These are phyloP conservation scores for human DNA, from an alignment of 2,113 vertebrate species.

Conservation along the genomic window GRCh38 chr1:159290001-159290500, in stretches of 20 bases:
- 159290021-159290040: neutral
- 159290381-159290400: neutral
- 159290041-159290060: neutral
- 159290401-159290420: neutral
- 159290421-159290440: neutral
- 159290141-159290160: neutral
- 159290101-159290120: neutral
- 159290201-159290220: neutral
- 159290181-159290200: neutral
- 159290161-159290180: neutral
- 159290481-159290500: neutral
- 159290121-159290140: neutral
- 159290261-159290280: neutral
- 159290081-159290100: neutral
- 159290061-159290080: neutral
- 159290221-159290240: neutral
- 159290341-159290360: neutral
- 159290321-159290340: neutral
- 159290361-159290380: neutral
- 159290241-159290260: neutral
- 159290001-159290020: neutral
- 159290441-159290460: neutral
- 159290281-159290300: neutral
- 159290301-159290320: neutral
- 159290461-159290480: neutral